Base-by-base conservation (phyloP, 2,888 invertebrate genomes). In the Pseudolycoriella hygida region DNA sequence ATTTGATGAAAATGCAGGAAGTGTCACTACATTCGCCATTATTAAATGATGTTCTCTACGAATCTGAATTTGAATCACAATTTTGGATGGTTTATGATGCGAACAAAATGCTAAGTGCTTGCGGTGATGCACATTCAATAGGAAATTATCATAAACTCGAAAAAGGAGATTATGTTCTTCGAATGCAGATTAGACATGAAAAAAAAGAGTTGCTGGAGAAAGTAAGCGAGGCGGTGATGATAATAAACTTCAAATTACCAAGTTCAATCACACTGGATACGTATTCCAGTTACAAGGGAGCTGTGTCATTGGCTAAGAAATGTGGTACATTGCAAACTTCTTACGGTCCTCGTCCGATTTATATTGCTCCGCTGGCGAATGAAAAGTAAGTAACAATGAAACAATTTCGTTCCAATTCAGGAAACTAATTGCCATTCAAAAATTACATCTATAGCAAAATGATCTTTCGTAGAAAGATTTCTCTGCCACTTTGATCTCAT, bases 51-150 rank as follows among this genome's bases (percentile, higher is more conserved):
- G 73, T 87, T 58, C 69, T 98, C 37, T 98, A 98, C 62, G 97
- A 98, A 66, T 86, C 84, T 1, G 93, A 94, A 66, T 92, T 83
- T 60, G 96, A 97, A 67, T 84, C 90, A 6, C 93, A 97, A 66
- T 71, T 97, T 62, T 96, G 96, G 93, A 87, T 94, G 84, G 57
- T 97, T 49, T 97, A 84, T 68, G 92, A 94, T 65, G 67, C 71
- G 47, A 87, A 88, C 64, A 97, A 97, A 66, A 84, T 88, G 57
- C 73, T 84, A 46, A 63, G 94, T 54, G 77, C 76, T 43, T 76
- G 80, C 50, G 93, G 94, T 1, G 93, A 94, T 64, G 90, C 93
- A 2, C 92, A 86, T 63, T 86, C 92, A 1, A 73, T 74, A 17
- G 82, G 82, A 68, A 84, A 83, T 64, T 64, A 53, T 50, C 58